Percentiles rank a stretch among this genome's conserved stretches.
Evolutionary conservation across 2,113 vertebrate genomes (phyloP).

Genomic region (Podiceps cristatus): DNA sequence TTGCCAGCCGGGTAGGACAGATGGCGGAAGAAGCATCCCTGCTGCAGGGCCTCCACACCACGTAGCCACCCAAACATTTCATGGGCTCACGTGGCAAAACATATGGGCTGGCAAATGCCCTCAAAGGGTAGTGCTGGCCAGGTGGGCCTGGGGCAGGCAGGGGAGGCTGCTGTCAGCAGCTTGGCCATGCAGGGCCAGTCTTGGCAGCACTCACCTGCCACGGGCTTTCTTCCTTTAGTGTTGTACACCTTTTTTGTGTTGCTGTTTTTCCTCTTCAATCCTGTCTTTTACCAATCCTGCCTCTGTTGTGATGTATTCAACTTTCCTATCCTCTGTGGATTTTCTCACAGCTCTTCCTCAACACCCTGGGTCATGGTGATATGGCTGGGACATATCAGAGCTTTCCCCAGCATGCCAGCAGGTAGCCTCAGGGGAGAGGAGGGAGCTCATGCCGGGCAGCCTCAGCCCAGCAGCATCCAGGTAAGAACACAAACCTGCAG

Average conservation of each 20-base stretch:
- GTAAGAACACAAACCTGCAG: neutral
- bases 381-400: accelerated
- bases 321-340: neutral
- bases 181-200: neutral
- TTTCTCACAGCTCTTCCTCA: neutral
- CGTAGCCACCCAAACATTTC: neutral
- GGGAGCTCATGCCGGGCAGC: neutral
- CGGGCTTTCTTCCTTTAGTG: neutral
- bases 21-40: no score
- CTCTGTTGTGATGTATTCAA: neutral
- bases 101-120: neutral
- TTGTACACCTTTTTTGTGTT: neutral
- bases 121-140: neutral
- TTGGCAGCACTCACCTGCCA: no score
- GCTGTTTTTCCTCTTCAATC: neutral
- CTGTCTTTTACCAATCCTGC: neutral
- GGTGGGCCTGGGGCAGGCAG: neutral
- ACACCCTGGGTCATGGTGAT: accelerated
- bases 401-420: accelerated
- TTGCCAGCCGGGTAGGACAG: neutral
- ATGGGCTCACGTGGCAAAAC: neutral
- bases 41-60: neutral
- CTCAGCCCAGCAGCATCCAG: neutral
- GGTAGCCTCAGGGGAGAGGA: accelerated
- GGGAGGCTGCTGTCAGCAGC: neutral